These are phyloP conservation scores for Hyppa rectilinea DNA, from an alignment of 2,888 invertebrate species.

Conservation along the genomic window DNA sequence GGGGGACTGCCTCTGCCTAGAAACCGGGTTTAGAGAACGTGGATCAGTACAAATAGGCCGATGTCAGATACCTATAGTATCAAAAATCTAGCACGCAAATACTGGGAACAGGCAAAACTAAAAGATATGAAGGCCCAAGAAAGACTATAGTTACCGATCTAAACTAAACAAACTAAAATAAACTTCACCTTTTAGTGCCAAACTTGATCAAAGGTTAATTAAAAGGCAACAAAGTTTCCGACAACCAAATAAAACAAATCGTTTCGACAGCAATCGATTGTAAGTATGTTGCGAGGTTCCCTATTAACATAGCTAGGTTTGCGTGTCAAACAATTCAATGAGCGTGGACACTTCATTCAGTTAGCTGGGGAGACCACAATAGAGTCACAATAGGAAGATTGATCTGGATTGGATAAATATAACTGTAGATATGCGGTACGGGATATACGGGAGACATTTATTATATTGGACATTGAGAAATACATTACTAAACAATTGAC, in stretches of 20 bases:
- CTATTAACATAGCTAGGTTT: conserved; percentile 62
- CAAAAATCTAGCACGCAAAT: too few relatives aligned
- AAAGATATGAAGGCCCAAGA: not conserved
- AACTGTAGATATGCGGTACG: conserved; percentile 25
- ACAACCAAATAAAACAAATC: conserved; percentile 41
- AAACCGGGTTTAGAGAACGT: not conserved
- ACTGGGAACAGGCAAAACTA: too few relatives aligned
- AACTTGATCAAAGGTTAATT: conserved; percentile 37
- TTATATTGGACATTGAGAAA: not conserved
- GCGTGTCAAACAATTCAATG: conserved; percentile 83
- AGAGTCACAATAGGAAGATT: conserved; percentile 67
- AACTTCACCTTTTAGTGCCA: not conserved
- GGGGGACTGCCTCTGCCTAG: not conserved
- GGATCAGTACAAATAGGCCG: not conserved
- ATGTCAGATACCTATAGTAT: too few relatives aligned
- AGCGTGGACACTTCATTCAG: conserved; percentile 75
- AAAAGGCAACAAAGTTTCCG: conserved; percentile 20
- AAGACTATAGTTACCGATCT: not conserved
- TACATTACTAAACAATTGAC: not conserved
- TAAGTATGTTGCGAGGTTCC: conserved; percentile 37
- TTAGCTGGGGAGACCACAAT: conserved; percentile 71
- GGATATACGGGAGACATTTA: conserved; percentile 6
- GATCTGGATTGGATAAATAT: conserved; percentile 53
- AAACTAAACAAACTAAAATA: conserved; percentile 24
- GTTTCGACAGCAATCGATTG: conserved; percentile 29